Evolutionary conservation across 2,113 vertebrate species (phyloP), one percentile per base, ranked within the genome.

Genomic region (Tragelaphus strepsiceros): DNA sequence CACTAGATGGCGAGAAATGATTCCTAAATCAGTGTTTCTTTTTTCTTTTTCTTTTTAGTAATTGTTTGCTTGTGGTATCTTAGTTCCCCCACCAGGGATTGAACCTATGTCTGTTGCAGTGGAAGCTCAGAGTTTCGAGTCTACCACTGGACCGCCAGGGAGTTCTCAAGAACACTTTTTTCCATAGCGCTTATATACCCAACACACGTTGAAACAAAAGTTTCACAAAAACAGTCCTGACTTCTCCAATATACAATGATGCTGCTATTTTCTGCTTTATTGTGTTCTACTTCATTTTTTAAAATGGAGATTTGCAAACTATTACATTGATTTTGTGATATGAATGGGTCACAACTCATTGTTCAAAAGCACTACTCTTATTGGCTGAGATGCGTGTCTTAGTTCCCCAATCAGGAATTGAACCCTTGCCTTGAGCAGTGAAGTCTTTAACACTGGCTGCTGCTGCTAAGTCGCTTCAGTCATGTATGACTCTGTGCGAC

Each of bases 1-100:
- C 93, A 80, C 86, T 80, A 96, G 96, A 32, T 62, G 98, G 95
- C 94, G n/a, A 64, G 32, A 30, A 78, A 15, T 15, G 83, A 80
- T 19, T 22, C 32, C 51, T 78, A 96, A 94, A 80, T 32, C 49
- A 43, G n/a, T 10, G 15, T 9, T 24, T 74, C 11, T 74, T 39
- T 39, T 39, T 22, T 35, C 39, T 43, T 74, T 77, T 35, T 43
- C 12, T 43, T 77, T 77, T 74, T 39, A 21, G 21, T 74, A 43
- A 43, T 77, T 43, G 67, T 21, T 39, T 39, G 71, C 35, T 24
- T 43, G 35, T 77, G 35, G 24, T 22, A 77, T 77, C 12, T 43
- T 77, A 26, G 22, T 77, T 77, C 35, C 35, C 22, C 22, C 6
- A 43, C 71, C 71, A 14, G 22, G 35, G 11, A 43, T 2, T 43